Evolutionary conservation across 2,888 invertebrate species (phyloP), one percentile per base, ranked within the genome.

Genomic region (Ceriagrion tenellum): DNA sequence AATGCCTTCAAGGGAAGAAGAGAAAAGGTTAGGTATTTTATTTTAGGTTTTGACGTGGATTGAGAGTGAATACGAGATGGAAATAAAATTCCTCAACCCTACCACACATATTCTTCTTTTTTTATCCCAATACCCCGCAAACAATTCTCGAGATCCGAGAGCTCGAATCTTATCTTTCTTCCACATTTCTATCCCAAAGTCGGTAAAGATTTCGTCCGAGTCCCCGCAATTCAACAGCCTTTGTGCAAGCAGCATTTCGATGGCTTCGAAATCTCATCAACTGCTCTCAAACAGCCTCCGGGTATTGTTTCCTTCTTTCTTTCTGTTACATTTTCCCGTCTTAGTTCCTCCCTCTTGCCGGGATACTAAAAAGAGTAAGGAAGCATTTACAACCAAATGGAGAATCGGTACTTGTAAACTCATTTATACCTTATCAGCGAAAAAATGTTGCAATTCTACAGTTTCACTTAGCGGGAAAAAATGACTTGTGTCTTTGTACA

Each of bases 1-100:
- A 69, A 69, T 69, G 69, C 69, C 69, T 69, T 26, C 6, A n/a
- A 47, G 47, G n/a, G 23, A 8, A 23, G 26, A 69, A 69, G n/a
- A n/a, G 69, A n/a, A 69, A 69, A 69, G 69, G 26, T 20, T 26
- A 26, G 8, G 47, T 47, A n/a, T 47, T 4, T 47, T n/a, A 26
- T 23, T 63, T 69, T 69, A n/a, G 69, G 69, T 26, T 69, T 69
- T 69, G 69, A 69, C 69, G 69, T 69, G 69, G 69, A 69, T 69
- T n/a, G 26, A 69, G n/a, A 69, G 69, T 69, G 69, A 69, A 69
- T 26, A 26, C 26, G 69, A 69, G 69, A 69, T 69, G 69, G 69
- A 69, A 69, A 69, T n/a, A 26, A 69, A 69, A 69, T 26, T 23
- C 69, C 69, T 59, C 20, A 47, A 69, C 69, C 69, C 69, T n/a